Percentiles rank a stretch among this genome's conserved stretches.
These are phyloP conservation scores for Chaunax sp. DNA, from an alignment of 2,797 vertebrate species.

Conservation along the genomic window DNA sequence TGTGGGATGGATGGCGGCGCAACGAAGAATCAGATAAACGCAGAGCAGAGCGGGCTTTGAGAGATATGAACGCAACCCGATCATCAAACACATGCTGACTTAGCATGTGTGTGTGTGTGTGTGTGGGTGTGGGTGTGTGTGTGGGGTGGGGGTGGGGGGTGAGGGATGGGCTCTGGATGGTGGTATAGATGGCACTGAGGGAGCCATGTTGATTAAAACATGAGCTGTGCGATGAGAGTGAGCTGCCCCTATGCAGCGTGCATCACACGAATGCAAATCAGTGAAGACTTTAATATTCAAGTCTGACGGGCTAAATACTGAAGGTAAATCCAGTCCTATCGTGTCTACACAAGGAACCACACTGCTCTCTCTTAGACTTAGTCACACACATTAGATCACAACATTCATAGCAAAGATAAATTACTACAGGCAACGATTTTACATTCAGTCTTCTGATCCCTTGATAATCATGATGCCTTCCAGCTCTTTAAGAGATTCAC, in stretches of 20 bases:
- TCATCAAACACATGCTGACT: constrained; percentile 60
- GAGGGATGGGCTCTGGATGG: constrained; percentile 24
- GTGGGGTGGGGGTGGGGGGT: neutral
- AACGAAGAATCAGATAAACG: constrained; percentile 47
- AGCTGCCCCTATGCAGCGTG: constrained; percentile 53
- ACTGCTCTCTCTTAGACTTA: constrained; percentile 20
- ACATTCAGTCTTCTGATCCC: constrained; percentile 27
- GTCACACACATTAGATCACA: constrained; percentile 34
- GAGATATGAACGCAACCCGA: constrained; percentile 21
- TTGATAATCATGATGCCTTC: constrained; percentile 48
- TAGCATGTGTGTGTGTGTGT: constrained; percentile 10
- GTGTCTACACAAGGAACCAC: constrained; percentile 27
- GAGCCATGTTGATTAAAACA: constrained; percentile 71
- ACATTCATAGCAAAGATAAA: constrained; percentile 33
- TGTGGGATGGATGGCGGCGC: constrained; percentile 50
- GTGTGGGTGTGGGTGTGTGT: constrained; percentile 7
- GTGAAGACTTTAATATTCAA: constrained; percentile 73
- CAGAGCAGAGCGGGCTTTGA: neutral
- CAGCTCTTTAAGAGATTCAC: constrained; percentile 49
- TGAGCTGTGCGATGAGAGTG: constrained; percentile 60
- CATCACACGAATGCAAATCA: constrained; percentile 75
- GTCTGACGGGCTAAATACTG: constrained; percentile 48
- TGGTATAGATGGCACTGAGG: constrained; percentile 40
- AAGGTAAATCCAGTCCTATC: constrained; percentile 32
- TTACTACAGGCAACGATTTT: constrained; percentile 49